A percentile compares a stretch with the other conserved stretches of the same genome.
phyloP scores from a whole-genome alignment of 2,888 invertebrate genomes.

The Thymelicus lineola region DNA sequence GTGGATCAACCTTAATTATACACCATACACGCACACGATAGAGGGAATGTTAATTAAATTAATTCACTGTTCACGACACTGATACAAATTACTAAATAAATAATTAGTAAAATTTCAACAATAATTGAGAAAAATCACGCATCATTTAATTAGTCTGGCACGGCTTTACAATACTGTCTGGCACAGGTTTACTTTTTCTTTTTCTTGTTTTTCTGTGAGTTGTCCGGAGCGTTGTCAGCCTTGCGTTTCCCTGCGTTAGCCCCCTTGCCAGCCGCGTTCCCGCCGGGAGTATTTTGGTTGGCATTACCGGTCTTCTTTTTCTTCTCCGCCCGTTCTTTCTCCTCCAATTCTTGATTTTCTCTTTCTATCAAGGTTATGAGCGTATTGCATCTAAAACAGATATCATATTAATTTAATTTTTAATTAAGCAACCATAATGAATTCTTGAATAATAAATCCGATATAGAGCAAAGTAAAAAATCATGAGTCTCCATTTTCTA shows the following conservation, averaged over 20 bases:
- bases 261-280: conserved; percentile 83
- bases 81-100: conserved; percentile 14
- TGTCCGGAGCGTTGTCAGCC: conserved; percentile 84
- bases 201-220: conserved; percentile 84
- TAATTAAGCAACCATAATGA: too few species aligned
- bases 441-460: too few species aligned
- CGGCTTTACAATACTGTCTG: conserved; percentile 2
- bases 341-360: conserved; percentile 98
- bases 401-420: not conserved
- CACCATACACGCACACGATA: conserved; percentile 5
- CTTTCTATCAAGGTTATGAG: conserved; percentile 98
- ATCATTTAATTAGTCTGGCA: conserved; percentile 16
- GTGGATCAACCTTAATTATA: conserved; percentile 9
- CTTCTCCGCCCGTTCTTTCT: conserved; percentile 95
- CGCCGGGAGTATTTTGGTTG: conserved; percentile 83
- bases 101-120: conserved; percentile 1
- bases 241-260: conserved; percentile 88
- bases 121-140: conserved; percentile 20
- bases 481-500: too few species aligned
- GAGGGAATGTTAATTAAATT: conserved; percentile 31
- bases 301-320: conserved; percentile 89
- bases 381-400: conserved; percentile 94
- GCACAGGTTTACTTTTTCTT: conserved; percentile 75
- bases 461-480: too few species aligned
- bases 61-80: conserved; percentile 8